A percentile compares a stretch with the other conserved stretches of the same genome.
phyloP scores from a whole-genome alignment of 37 sponge, comb jelly and placozoan genomes.

The Theonella swinhoei region DNA sequence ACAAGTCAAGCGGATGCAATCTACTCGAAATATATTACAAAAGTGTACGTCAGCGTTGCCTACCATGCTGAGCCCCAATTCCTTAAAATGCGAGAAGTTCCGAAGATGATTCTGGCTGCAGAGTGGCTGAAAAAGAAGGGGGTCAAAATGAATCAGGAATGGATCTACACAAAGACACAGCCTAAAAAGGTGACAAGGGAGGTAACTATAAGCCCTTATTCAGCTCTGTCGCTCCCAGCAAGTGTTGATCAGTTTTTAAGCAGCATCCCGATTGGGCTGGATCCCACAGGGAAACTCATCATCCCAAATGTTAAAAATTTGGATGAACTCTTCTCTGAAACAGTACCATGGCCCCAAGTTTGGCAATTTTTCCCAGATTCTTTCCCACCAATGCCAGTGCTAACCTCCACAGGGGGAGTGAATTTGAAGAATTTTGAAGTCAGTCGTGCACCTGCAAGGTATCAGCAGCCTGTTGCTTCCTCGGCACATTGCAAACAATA shows the following conservation, averaged over 20 bases:
- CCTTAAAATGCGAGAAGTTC: constrained; percentile 35
- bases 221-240: too few relatives aligned
- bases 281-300: neutral
- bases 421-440: too few relatives aligned
- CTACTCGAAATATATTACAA: constrained; percentile 39
- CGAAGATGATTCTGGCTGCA: constrained; percentile 30
- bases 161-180: constrained; percentile 29
- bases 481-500: too few relatives aligned
- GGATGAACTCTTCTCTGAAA: constrained; percentile 23
- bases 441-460: too few relatives aligned
- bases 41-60: constrained; percentile 17
- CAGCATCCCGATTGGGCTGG: neutral
- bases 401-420: too few relatives aligned
- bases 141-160: constrained; percentile 20
- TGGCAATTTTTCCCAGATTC: constrained; percentile 6
- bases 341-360: constrained; percentile 30
- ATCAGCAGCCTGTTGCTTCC: too few relatives aligned
- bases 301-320: constrained; percentile 31
- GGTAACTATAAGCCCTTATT: neutral
- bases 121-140: constrained; percentile 45
- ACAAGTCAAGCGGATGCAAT: neutral
- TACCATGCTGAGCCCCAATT: constrained; percentile 62
- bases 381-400: too few relatives aligned
- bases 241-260: neutral
- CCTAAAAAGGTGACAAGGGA: neutral